A percentile compares a stretch with the other conserved stretches of the same genome.
phyloP scores from a whole-genome alignment of 2,797 vertebrate species.

The Bradypus variegatus region DNA sequence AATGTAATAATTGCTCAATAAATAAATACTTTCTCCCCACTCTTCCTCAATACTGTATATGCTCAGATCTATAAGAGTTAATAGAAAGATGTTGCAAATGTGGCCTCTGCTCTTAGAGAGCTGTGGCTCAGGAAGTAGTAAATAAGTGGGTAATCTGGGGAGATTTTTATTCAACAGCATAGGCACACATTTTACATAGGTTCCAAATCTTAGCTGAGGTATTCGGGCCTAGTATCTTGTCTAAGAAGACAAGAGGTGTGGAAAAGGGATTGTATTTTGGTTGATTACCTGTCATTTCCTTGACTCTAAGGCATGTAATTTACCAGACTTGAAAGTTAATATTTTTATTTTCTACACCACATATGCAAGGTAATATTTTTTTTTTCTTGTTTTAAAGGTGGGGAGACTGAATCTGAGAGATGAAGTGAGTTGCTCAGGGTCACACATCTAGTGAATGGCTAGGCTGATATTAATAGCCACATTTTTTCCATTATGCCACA shows the following conservation, averaged over 20 bases:
- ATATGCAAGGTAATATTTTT: not conserved
- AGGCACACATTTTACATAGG: not conserved
- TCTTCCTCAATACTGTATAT: not conserved
- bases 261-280: not conserved
- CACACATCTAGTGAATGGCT: not conserved
- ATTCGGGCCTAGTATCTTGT: not conserved
- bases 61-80: not conserved
- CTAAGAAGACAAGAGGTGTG: not conserved
- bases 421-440: not conserved
- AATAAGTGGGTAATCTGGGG: not conserved
- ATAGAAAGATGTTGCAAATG: not conserved
- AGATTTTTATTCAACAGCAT: not conserved
- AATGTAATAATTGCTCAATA: not conserved
- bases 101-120: not conserved
- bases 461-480: not conserved
- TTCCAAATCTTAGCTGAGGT: not conserved
- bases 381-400: not conserved
- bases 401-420: slow-evolving; percentile 29
- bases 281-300: not conserved
- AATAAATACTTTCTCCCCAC: not conserved
- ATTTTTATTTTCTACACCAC: not conserved
- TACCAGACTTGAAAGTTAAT: not conserved
- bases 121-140: not conserved
- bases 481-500: not conserved
- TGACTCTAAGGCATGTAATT: not conserved